Base-by-base conservation (phyloP, 2,888 invertebrate genomes). In the Polydrusus cervinus region DNA sequence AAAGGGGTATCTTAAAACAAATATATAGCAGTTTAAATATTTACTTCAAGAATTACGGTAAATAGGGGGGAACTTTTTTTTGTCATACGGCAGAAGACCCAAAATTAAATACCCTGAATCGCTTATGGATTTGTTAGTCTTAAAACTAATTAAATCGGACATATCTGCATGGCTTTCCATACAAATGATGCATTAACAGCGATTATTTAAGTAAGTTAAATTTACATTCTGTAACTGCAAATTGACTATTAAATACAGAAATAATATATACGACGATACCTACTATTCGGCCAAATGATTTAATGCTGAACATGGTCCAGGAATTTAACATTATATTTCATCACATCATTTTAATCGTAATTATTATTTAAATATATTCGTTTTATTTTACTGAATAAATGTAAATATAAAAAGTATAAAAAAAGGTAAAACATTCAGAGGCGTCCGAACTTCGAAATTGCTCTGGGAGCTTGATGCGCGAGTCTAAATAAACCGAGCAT, bases 91-190 rank as follows among this genome's bases (percentile, higher is more conserved):
- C n/a, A 25, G 1, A 25, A 25, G 5, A 25, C 25, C 5, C 25
- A 16, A 38, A 60, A 60, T 38, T 11, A 60, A 57, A 38, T 60
- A 11, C 16, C 25, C 16, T 30, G 30, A 25, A 25, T 38, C 16
- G 38, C 8, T 0, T 38, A 38, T 60, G 38, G 38, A 55, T 14
- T 55, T 60, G 69, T 47, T 61, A 38, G 34, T 49, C 38, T 70
- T 61, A 60, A 70, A 61, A 61, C 61, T 70, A 70, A 70, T 70
- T 70, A 70, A 70, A 70, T 14, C n/a, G 34, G 47, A 7, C 18
- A 61, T 70, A 61, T 61, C 51, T 34, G 49, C 40, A 60, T 61
- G 38, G 45, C 45, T 61, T 60, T 69, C 30, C 61, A 70, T 70
- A 40, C 47, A 40, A 10, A 70, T 70, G 60, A 60, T 55, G 14